Evolutionary conservation across 2,797 vertebrate genomes (phyloP), one percentile per base, ranked within the genome.

Genomic region (Malacoctenus gilli): DNA sequence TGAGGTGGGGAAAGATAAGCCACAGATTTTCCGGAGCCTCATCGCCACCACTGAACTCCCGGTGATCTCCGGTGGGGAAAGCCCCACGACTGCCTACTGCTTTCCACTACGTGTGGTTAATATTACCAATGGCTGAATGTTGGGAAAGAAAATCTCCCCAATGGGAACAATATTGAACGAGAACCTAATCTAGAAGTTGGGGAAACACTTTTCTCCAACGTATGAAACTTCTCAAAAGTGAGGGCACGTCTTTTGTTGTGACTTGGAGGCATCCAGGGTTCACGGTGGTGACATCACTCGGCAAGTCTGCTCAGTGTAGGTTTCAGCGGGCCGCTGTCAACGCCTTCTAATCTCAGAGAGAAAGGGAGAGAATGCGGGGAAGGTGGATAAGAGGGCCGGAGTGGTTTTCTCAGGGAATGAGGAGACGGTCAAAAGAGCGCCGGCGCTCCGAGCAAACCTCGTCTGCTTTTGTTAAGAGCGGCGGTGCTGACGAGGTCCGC

Each of bases 321-420:
- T 68, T 77, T 75, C 52, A 50, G 44, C 68, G 8, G 44, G 38
- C 19, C 22, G 46, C 75, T 70, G 67, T 88, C 87, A 82, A 75
- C 87, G 56, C 79, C 77, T 70, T 64, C 70, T 83, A 85, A 87
- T 89, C 85, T 83, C 62, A 62, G 32, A 59, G 53, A 79, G 47
- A 68, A n/a, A n/a, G n/a, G n/a, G 60, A 72, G 54, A 52, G 73
- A 86, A 84, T 84, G 75, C 39, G n/a, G n/a, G n/a, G n/a, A 35
- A 41, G 40, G 60, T 34, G 43, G 60, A 77, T 51, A 51, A 62
- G 53, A 48, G 40, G 34, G 72, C 56, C 57, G 4, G 31, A 60
- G 56, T 68, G 56, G 56, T 60, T 70, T 81, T 72, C 72, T 76
- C 50, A 42, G 52, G 64, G 62, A 79, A 80, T 67, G 71, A 82